phyloP scores from a whole-genome alignment of 2,113 vertebrate genomes.

The Aegotheles bennettii region DNA sequence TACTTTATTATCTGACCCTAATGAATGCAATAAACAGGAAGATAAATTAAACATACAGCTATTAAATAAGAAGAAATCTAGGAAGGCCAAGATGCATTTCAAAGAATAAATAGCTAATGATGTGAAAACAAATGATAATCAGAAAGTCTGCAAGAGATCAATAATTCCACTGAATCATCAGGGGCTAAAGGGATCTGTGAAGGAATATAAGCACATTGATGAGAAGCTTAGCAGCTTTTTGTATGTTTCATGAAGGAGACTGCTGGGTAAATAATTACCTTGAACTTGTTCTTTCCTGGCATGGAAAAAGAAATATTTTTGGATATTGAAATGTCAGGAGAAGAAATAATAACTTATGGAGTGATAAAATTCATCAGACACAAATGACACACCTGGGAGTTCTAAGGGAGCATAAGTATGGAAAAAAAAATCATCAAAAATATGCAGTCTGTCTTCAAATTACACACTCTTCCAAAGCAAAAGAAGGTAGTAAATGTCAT shows the following conservation, averaged over 20 bases:
- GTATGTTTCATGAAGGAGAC: neutral
- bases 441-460: neutral
- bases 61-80: conserved; percentile 20
- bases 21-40: neutral
- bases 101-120: neutral
- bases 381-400: neutral
- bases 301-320: neutral
- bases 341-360: neutral
- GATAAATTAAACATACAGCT: neutral
- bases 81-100: neutral
- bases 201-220: neutral
- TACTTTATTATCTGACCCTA: neutral
- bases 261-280: neutral
- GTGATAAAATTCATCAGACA: neutral
- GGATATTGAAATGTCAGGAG: neutral
- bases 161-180: neutral
- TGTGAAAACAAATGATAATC: conserved; percentile 19
- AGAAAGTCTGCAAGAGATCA: neutral
- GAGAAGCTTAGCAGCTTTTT: neutral
- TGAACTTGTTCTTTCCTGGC: neutral
- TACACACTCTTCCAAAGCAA: neutral
- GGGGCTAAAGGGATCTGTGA: neutral
- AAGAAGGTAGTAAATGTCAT: neutral
- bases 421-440: neutral
- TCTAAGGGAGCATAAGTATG: fast-evolving